phyloP scores from a whole-genome alignment of 2,888 invertebrate genomes.

The Mimas tiliae region DNA sequence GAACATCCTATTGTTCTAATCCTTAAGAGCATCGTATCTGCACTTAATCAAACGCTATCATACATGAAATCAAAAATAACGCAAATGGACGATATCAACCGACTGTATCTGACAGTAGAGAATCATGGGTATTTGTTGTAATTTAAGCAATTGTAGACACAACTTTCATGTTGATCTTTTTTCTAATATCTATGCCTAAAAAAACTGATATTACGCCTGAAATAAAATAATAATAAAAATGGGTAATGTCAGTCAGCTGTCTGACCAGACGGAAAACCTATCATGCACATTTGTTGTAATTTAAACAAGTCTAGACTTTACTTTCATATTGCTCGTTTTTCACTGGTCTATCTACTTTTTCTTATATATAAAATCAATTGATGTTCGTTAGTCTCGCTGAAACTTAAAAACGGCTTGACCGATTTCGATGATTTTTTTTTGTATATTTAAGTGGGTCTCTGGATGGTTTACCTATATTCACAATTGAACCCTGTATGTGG shows the following conservation, averaged over 20 bases:
- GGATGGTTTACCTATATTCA: too few relatives aligned
- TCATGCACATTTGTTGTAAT: background rate
- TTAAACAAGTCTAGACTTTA: background rate
- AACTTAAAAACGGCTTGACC: too few relatives aligned
- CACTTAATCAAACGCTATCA: background rate
- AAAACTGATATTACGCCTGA: too few relatives aligned
- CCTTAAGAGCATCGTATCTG: background rate
- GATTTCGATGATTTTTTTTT: too few relatives aligned
- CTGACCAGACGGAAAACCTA: background rate
- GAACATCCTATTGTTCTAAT: background rate
- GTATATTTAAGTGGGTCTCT: too few relatives aligned
- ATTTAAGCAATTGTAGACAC: background rate
- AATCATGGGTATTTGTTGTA: background rate
- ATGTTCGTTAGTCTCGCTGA: too few relatives aligned
- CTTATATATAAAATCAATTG: too few relatives aligned
- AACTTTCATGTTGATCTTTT: too few relatives aligned
- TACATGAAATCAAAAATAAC: background rate
- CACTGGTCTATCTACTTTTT: too few relatives aligned
- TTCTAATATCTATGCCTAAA: too few relatives aligned
- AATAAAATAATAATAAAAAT: conserved; percentile 4
- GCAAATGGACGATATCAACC: conserved; percentile 3
- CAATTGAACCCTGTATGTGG: too few relatives aligned
- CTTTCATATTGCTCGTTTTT: too few relatives aligned
- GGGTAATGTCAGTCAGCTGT: background rate
- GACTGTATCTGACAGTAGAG: background rate